A percentile compares a stretch with the other conserved stretches of the same genome.
Evolutionary conservation across 2,888 invertebrate genomes (phyloP).

Genomic region (Eubasilissa splendida): DNA sequence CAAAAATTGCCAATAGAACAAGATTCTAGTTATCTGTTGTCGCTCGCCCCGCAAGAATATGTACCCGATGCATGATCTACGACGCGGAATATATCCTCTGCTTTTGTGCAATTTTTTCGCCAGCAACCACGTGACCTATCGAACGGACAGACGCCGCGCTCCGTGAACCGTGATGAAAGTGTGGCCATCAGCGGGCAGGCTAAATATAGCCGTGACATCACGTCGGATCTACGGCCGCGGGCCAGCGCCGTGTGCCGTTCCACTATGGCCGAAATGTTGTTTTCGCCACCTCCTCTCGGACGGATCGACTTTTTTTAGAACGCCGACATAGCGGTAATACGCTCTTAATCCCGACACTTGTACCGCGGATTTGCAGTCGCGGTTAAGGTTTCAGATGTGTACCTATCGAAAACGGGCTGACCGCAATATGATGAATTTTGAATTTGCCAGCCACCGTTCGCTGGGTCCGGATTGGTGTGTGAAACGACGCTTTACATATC

Average conservation of each 20-base stretch:
- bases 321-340: constrained; percentile 31
- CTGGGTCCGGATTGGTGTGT: too few relatives aligned
- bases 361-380: neutral
- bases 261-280: constrained; percentile 26
- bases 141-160: constrained; percentile 34
- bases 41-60: too few relatives aligned
- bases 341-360: constrained; percentile 2
- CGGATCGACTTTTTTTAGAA: constrained; percentile 19
- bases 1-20: too few relatives aligned
- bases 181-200: constrained; percentile 35
- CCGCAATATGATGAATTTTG: too few relatives aligned
- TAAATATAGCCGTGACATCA: constrained; percentile 56
- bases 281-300: constrained; percentile 33
- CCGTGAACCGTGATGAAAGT: constrained; percentile 50
- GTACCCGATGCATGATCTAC: neutral
- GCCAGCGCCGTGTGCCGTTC: constrained; percentile 27
- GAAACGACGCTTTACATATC: too few relatives aligned
- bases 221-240: constrained; percentile 39
- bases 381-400: neutral
- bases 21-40: too few relatives aligned
- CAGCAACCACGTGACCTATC: constrained; percentile 32
- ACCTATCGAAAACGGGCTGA: too few relatives aligned
- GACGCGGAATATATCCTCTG: neutral
- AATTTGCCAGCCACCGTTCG: too few relatives aligned
- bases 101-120: constrained; percentile 6